Base-by-base conservation (phyloP, 2,888 invertebrate species). In the Blera fallax region DNA sequence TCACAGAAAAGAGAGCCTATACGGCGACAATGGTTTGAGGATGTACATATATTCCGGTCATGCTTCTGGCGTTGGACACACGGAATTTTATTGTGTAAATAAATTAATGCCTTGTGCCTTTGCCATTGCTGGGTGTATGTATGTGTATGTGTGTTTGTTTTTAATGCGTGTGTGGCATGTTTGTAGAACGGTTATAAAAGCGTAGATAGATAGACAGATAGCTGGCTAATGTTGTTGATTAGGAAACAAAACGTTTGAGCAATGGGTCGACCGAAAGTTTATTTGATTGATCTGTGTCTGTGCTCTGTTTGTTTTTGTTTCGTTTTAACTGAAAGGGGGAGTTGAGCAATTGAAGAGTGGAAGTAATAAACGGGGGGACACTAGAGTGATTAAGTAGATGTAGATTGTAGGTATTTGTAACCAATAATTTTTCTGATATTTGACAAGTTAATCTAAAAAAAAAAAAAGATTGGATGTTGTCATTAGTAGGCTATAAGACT, bases 161-260 rank as follows among this genome's bases (percentile, higher is more conserved):
- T 69, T 69, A 65, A 77, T 82, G 82, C 84, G 80, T 76, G 45
- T 84, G 84, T 80, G 70, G 64, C 70, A 72, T 74, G 80, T 73
- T 73, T 79, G 79, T 64, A n/a, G 67, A 43, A 58, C 43, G 74
- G 74, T 69, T 64, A 74, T 69, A 83, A 70, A 76, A 65, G 45
- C 60, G 8, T 60, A 65, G 64, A 80, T 60, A 62, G 72, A 48
- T 11, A 67, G 45, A 67, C 48, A 65, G 80, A 56, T 64, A 76
- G 29, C 52, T 29, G 74, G 80, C 74, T 84, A 84, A 84, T 84
- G 84, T 84, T 80, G 84, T 79, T 80, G 84, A 84, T 84, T 84
- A 80, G 84, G 84, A 80, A 80, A 84, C 84, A 84, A 80, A 84
- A 74, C 80, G 84, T 74, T 80, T 80, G 64, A 56, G 52, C 74